phyloP scores from a whole-genome alignment of 2,888 invertebrate genomes.

The Lacanobia wlatinum region DNA sequence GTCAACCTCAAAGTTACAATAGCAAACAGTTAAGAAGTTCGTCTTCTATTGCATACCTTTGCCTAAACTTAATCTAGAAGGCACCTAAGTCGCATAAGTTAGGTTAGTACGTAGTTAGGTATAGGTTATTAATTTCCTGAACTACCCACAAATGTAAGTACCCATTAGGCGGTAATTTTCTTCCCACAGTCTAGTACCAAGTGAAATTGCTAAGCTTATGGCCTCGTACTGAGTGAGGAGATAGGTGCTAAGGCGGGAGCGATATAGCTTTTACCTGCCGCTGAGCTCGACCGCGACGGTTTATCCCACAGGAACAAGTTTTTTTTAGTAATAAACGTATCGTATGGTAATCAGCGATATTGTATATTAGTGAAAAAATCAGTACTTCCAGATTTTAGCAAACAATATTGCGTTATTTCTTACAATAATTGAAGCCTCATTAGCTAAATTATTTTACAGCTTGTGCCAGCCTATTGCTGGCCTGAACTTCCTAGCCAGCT shows the following conservation, averaged over 20 bases:
- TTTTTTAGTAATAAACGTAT: too few relatives aligned
- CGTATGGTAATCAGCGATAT: too few relatives aligned
- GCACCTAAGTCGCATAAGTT: not conserved
- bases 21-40: not conserved
- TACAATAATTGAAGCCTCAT: too few relatives aligned
- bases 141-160: slow-evolving; percentile 46
- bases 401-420: too few relatives aligned
- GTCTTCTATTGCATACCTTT: not conserved
- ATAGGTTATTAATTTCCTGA: slow-evolving; percentile 37
- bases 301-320: too few relatives aligned
- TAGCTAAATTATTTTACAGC: too few relatives aligned
- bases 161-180: slow-evolving; percentile 47
- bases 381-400: too few relatives aligned
- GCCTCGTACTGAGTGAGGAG: not conserved
- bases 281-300: too few relatives aligned
- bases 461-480: too few relatives aligned
- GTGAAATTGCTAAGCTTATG: slow-evolving; percentile 34
- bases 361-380: too few relatives aligned
- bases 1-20: not conserved
- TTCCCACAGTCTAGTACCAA: slow-evolving; percentile 26
- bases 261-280: not conserved
- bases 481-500: too few relatives aligned
- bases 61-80: not conserved
- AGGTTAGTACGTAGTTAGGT: not conserved
- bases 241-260: not conserved